phyloP scores from a whole-genome alignment of 2,797 vertebrate species.

The Hoplostethus atlanticus region DNA sequence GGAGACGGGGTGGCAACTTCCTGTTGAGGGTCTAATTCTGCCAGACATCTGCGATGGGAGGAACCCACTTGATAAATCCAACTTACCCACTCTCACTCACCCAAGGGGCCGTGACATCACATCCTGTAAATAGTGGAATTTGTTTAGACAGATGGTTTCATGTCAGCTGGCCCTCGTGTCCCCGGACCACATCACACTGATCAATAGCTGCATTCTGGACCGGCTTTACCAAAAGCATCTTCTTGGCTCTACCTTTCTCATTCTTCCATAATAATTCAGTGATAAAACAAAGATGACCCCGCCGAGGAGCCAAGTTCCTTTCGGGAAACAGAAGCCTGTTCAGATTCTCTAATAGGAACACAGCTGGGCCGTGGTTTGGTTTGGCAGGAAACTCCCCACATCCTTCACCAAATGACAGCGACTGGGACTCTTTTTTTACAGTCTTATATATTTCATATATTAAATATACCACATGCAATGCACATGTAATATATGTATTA shows the following conservation, averaged over 20 bases:
- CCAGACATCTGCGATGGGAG: no score
- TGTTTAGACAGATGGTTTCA: constrained; percentile 38
- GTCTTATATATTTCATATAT: no score
- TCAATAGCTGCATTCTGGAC: constrained; percentile 6
- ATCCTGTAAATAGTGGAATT: not conserved
- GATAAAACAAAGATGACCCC: not conserved
- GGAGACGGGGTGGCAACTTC: no score
- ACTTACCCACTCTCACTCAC: not conserved
- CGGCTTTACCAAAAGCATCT: constrained; percentile 12
- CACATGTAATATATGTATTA: no score
- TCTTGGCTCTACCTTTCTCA: constrained; percentile 16
- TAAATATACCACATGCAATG: no score
- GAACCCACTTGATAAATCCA: no score
- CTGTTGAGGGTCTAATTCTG: no score
- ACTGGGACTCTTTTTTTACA: not conserved
- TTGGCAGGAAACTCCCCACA: constrained; percentile 10
- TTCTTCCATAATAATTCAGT: not conserved
- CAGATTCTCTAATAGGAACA: not conserved
- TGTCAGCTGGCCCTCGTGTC: constrained; percentile 7
- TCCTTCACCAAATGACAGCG: constrained; percentile 21
- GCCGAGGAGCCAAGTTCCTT: constrained; percentile 8
- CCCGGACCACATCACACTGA: constrained; percentile 13
- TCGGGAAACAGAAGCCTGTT: constrained; percentile 25
- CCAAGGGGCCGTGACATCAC: constrained; percentile 24
- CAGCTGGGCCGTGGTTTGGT: constrained; percentile 36